Conservation (phyloP, 2,888 invertebrate genomes). For the Hipparchia sbordonii region DNA sequence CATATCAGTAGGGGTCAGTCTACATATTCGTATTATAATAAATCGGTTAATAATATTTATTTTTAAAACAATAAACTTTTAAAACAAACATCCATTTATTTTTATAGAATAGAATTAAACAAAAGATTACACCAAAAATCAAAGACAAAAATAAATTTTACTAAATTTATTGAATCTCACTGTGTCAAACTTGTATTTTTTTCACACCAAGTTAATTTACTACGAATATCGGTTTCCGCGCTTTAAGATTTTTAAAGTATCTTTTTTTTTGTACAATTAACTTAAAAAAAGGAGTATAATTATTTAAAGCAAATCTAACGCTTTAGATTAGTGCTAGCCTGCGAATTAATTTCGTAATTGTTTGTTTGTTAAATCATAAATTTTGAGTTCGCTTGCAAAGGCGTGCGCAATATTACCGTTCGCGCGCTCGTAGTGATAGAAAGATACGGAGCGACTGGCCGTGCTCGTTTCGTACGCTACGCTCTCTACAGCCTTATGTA, state of each 20-base stretch:
- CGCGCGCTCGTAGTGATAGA: slow-evolving; percentile 60
- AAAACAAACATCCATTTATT: background rate
- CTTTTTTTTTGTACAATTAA: background rate
- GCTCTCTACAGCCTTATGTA: slow-evolving; percentile 49
- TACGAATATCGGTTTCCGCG: slow-evolving; percentile 6
- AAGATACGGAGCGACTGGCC: slow-evolving; percentile 66
- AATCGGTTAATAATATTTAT: background rate
- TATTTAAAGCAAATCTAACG: too few species aligned
- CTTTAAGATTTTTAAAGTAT: background rate
- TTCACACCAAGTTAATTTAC: slow-evolving; percentile 7
- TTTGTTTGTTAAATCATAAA: slow-evolving; percentile 8
- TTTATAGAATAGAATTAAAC: background rate
- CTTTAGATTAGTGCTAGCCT: too few species aligned
- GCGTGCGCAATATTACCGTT: slow-evolving; percentile 35
- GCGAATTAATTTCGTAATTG: background rate
- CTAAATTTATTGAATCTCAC: background rate
- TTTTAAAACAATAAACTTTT: background rate
- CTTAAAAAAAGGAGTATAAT: background rate
- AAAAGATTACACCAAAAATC: background rate
- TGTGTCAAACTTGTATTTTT: background rate
- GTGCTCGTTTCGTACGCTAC: slow-evolving; percentile 44
- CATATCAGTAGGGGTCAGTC: too few species aligned
- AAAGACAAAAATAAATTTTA: background rate
- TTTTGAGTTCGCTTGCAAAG: slow-evolving; percentile 27
- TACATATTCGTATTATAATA: too few species aligned